phyloP scores from a whole-genome alignment of 2,797 vertebrate species.

The Nyctalus aviator region DNA sequence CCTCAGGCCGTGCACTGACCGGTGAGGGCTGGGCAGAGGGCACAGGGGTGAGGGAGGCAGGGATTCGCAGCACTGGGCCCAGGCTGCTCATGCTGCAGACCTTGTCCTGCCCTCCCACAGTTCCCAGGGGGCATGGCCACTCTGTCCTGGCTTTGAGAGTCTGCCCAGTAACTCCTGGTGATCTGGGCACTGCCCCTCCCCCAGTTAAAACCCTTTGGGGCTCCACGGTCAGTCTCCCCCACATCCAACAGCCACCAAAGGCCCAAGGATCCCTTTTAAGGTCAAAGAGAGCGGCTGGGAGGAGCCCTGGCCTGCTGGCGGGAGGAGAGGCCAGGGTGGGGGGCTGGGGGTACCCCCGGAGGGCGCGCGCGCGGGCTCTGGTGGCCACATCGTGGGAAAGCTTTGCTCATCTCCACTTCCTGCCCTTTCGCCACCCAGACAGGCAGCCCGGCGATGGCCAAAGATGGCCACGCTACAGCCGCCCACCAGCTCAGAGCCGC shows the following conservation, averaged over 20 bases:
- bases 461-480: too few relatives aligned
- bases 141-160: not conserved
- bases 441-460: too few relatives aligned
- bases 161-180: not conserved
- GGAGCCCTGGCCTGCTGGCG: not conserved
- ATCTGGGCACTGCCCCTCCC: not conserved
- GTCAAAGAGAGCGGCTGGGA: not conserved
- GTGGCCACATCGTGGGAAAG: not conserved
- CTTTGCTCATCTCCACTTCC: slow-evolving; percentile 49
- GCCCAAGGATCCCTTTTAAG: slow-evolving; percentile 30
- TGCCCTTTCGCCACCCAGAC: slow-evolving; percentile 31
- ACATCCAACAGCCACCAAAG: not conserved
- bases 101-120: too few relatives aligned
- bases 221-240: not conserved
- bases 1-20: too few relatives aligned
- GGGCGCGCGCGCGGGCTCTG: too few relatives aligned
- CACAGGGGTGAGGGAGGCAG: too few relatives aligned
- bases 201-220: not conserved
- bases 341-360: not conserved
- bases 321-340: not conserved
- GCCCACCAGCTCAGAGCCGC: not conserved
- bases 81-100: too few relatives aligned
- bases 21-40: too few relatives aligned
- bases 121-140: too few relatives aligned
- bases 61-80: too few relatives aligned